Conservation (phyloP, 2,797 vertebrate genomes). For the Eulemur rubriventer region DNA sequence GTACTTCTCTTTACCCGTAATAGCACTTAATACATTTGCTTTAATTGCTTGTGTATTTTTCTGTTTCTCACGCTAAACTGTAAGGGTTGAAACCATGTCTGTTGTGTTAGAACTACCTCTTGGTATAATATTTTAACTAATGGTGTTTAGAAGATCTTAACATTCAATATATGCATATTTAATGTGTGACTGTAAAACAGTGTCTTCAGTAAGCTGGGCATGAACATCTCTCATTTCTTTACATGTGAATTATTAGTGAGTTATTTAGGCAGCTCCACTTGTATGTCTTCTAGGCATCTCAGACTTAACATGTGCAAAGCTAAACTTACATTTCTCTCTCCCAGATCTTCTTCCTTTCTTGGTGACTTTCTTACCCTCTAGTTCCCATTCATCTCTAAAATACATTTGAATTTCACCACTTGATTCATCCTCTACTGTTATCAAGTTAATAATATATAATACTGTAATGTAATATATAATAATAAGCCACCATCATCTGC, state of each 20-base stretch:
- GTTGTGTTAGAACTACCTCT: background rate
- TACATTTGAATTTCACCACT: background rate
- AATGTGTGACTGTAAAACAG: background rate
- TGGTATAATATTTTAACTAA: background rate
- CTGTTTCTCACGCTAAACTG: background rate
- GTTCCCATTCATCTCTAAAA: background rate
- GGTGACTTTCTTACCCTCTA: background rate
- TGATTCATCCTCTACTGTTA: background rate
- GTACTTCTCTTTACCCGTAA: background rate
- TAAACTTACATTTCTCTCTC: background rate
- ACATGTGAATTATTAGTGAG: background rate
- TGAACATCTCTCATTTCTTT: background rate
- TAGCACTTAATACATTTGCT: background rate
- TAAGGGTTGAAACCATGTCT: background rate
- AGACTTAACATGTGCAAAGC: background rate
- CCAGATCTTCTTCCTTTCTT: background rate
- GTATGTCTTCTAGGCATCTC: background rate
- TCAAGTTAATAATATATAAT: background rate
- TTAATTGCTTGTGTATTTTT: constrained; percentile 39
- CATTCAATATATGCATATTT: background rate
- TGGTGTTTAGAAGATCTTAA: background rate
- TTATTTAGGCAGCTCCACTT: background rate
- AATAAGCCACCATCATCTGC: background rate
- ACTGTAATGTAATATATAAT: background rate
- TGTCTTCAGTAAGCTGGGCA: background rate